Evolutionary conservation across 2,113 vertebrate species (phyloP).

Genomic region (Passer domesticus): DNA sequence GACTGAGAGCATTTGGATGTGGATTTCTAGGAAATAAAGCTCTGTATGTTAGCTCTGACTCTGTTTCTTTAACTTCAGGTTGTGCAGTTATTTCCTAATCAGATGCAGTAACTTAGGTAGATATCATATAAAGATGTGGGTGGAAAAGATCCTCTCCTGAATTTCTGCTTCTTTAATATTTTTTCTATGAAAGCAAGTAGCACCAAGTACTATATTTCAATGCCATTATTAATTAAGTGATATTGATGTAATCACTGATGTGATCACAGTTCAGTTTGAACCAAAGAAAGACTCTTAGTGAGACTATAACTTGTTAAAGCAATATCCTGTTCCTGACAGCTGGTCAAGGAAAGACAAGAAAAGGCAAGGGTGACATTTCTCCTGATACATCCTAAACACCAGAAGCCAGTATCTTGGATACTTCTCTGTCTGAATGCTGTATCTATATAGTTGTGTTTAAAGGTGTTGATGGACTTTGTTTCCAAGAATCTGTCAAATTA

Average conservation of each 20-base stretch:
- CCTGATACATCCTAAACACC: not conserved
- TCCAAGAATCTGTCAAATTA: not conserved
- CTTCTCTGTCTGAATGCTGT: not conserved
- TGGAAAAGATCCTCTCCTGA: not conserved
- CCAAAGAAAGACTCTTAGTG: not conserved
- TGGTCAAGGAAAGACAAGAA: not conserved
- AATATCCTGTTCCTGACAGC: not conserved
- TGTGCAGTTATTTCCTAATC: not conserved
- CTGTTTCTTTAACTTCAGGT: not conserved
- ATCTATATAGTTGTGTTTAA: not conserved
- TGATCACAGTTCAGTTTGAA: not conserved
- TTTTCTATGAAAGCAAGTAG: not conserved
- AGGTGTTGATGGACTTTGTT: not conserved
- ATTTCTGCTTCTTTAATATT: not conserved
- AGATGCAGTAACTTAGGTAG: not conserved
- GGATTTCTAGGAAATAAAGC: not conserved
- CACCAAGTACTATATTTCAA: not conserved
- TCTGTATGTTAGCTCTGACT: not conserved
- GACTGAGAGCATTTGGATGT: not conserved
- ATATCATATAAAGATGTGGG: not conserved
- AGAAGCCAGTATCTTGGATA: not conserved
- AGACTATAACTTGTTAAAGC: not conserved
- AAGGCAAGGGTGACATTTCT: not conserved
- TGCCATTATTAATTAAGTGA: not conserved
- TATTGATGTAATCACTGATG: not conserved